Evolutionary conservation across 2,797 vertebrate species (phyloP).

Genomic region (Capromys pilorides): DNA sequence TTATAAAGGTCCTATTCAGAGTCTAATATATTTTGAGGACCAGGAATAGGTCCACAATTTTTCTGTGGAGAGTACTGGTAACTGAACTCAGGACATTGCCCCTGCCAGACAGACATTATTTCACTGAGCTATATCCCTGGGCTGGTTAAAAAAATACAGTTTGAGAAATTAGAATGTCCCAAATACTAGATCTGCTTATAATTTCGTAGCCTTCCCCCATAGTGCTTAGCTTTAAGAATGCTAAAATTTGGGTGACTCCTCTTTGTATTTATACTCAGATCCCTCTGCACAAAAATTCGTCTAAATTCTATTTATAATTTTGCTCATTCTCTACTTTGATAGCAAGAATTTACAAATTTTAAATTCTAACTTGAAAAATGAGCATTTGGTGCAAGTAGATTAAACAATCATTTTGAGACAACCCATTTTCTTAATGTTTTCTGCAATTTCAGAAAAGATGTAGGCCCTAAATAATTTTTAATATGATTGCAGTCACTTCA

Average conservation of each 20-base stretch:
- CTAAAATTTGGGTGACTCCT: background rate
- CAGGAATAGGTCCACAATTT: no score
- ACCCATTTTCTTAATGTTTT: background rate
- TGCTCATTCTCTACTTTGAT: background rate
- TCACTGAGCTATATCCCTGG: no score
- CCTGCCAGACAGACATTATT: no score
- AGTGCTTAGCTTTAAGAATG: background rate
- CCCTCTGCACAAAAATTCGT: background rate
- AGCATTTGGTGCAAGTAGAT: background rate
- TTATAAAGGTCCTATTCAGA: background rate
- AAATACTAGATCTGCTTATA: background rate
- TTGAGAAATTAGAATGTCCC: background rate
- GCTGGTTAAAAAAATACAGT: background rate
- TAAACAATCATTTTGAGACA: conserved; percentile 20
- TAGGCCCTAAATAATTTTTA: background rate
- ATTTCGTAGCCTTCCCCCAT: background rate
- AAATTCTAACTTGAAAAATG: conserved; percentile 20
- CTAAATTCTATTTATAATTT: background rate
- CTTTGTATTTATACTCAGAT: background rate
- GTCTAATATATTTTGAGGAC: background rate
- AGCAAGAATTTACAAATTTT: background rate
- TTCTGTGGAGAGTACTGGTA: no score
- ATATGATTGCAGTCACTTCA: background rate
- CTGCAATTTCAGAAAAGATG: background rate
- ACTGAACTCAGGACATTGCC: no score